Base-by-base conservation (phyloP, 2,113 vertebrate species). In the Rhipidura dahli region DNA sequence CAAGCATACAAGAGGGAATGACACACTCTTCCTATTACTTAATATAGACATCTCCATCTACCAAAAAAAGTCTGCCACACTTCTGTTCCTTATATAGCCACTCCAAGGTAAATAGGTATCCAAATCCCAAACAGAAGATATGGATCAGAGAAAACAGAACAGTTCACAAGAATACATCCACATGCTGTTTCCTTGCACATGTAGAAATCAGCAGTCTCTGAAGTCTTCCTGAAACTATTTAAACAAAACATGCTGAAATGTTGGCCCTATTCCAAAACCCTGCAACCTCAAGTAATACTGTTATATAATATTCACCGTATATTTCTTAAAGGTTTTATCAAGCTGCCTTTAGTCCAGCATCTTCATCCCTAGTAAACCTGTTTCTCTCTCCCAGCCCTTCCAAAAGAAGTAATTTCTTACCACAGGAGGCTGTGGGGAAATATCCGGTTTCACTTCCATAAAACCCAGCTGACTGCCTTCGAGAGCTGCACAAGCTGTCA, bases 11-110 rank as follows among this genome's bases (percentile, higher is more conserved):
- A 83, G 66, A 73, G 18, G 37, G 70, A 95, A 94, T 27, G 61
- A 63, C 51, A 84, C 21, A 28, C 61, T 76, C 94, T 93, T 84
- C 91, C 83, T 88, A 95, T 86, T 93, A 89, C 93, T 94, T 94
- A 96, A 93, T 83, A 93, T 59, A 94, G 79, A 68, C 82, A 93
- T 66, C 84, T 61, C 64, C 35, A 78, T 69, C 87, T 83, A 71
- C 49, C 69, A 81, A 90, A 94, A 94, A 51, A 61, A 89, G 89
- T 60, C 83, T 3, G 27, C 65, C 79, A 71, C 86, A 93, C 51
- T 86, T 77, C 71, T 86, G 79, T 40, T 91, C 71, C 75, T 96
- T 94, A 91, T 93, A 90, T 68, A 95, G 91, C 22, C 83, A 51
- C 83, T 56, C 39, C 71, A 83, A 95, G 80, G 92, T 88, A 89